These are phyloP conservation scores for Oithona nana DNA, from an alignment of 2,888 invertebrate genomes.

Conservation along the genomic window DNA sequence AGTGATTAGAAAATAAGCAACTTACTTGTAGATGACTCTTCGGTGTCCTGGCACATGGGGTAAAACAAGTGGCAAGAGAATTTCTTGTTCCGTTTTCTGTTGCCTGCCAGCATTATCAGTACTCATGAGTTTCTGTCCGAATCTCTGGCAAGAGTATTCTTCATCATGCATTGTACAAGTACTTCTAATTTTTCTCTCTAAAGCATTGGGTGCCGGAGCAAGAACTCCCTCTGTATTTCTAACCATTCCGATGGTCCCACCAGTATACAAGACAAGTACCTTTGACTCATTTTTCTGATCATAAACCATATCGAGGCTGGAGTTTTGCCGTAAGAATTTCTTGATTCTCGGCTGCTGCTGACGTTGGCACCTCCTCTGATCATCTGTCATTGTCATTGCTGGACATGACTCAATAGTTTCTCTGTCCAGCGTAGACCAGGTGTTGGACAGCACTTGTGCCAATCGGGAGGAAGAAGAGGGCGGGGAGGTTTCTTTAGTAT, in stretches of 20 bases:
- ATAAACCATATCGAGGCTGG: too few species aligned
- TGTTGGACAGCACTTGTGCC: too few species aligned
- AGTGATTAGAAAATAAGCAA: too few species aligned
- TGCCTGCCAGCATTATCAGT: background rate
- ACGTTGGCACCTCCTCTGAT: too few species aligned
- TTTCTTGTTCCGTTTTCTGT: background rate
- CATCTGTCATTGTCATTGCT: too few species aligned
- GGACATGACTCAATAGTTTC: too few species aligned
- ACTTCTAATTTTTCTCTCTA: slow-evolving; percentile 46
- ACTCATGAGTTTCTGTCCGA: background rate
- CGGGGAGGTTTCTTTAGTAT: too few species aligned
- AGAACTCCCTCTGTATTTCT: slow-evolving; percentile 43
- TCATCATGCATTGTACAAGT: slow-evolving; percentile 71
- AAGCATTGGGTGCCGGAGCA: slow-evolving; percentile 42
- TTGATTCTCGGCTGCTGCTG: too few species aligned
- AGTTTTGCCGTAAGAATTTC: too few species aligned
- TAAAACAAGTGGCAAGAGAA: background rate
- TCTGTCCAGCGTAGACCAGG: too few species aligned
- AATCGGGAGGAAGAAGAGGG: too few species aligned
- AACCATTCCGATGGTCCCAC: slow-evolving; percentile 93
- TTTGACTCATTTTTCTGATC: too few species aligned
- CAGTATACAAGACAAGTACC: slow-evolving; percentile 78
- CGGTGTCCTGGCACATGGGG: slow-evolving; percentile 18
- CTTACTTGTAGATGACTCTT: slow-evolving; percentile 52
- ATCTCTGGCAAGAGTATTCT: slow-evolving; percentile 41